Percentiles rank a stretch among this genome's conserved stretches.
Evolutionary conservation across 2,797 vertebrate species (phyloP).

Genomic region (Eupleurogrammus muticus): DNA sequence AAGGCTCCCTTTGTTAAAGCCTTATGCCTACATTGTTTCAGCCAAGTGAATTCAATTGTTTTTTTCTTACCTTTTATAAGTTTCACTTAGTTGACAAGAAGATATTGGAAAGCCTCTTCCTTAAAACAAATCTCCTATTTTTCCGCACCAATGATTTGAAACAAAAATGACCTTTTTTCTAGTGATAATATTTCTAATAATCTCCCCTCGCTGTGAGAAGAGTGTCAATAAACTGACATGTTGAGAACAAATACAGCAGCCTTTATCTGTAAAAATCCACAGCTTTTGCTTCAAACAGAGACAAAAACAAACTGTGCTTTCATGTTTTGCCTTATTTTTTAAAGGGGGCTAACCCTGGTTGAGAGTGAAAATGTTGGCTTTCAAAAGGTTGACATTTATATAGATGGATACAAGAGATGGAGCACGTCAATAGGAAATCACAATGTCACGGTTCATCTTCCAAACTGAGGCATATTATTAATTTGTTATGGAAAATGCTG

Average conservation of each 20-base stretch:
- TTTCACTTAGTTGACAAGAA: constrained; percentile 74
- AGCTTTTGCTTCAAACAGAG: constrained; percentile 73
- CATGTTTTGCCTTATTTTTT: constrained; percentile 66
- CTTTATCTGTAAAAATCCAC: constrained; percentile 78
- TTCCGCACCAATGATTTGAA: constrained; percentile 75
- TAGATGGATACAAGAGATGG: constrained; percentile 76
- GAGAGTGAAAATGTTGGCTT: constrained; percentile 68
- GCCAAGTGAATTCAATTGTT: constrained; percentile 65
- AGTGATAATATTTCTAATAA: constrained; percentile 79
- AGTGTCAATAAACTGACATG: constrained; percentile 82
- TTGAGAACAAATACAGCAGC: constrained; percentile 79
- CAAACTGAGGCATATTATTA: constrained; percentile 73
- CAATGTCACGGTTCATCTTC: constrained; percentile 76
- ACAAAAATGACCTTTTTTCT: constrained; percentile 63
- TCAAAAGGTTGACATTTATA: constrained; percentile 82
- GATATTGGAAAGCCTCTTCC: constrained; percentile 69
- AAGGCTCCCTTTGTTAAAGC: constrained; percentile 63
- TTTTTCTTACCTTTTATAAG: constrained; percentile 52
- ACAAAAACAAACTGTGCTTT: constrained; percentile 71
- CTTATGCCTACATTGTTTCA: constrained; percentile 61
- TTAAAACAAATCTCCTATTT: constrained; percentile 64
- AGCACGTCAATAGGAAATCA: constrained; percentile 77
- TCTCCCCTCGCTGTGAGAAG: constrained; percentile 73
- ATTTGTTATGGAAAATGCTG: constrained; percentile 71
- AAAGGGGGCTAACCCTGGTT: constrained; percentile 63